Evolutionary conservation across 2,888 invertebrate genomes (phyloP), one percentile per base, ranked within the genome.

Genomic region (Protophormia terraenovae): DNA sequence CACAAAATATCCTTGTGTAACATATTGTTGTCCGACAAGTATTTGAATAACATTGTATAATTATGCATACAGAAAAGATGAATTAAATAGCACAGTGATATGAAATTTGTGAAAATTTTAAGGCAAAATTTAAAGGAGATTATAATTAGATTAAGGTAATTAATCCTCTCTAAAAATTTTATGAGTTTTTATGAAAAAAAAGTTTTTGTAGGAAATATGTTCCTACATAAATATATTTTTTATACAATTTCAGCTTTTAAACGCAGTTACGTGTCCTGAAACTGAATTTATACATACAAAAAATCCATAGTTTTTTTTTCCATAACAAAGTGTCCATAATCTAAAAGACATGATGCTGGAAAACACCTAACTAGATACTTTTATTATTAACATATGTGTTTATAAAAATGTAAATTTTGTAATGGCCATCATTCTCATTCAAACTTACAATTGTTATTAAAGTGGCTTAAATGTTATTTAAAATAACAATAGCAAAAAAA

Each of bases 1-100:
- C 76, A 77, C 55, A 77, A 58, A 58, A 32, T 55, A 67, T 58
- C 8, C 29, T 53, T 76, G 32, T 76, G 45, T 32, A 45, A 77
- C 45, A 67, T 45, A 67, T 58, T 47, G 55, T 22, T 67, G 60
- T 47, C 45, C 41, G 14, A 41, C 8, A 14, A 41, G 41, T 22
- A 14, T 53, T 53, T 53, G 53, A 10, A 16, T 24, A 38, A 24
- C 14, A 5, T 55, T 16, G 16, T 10, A 58, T 38, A 66, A 58
- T 58, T 67, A 41, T 38, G 27, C 14, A 55, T 16, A 32, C 12
- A 77, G 41, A 6, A 19, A 3, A 12, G 60, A 1, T 19, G 0
- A 35, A 32, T 16, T 60, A 60, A 60, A 24, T 14, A 53, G 53
- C 22, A 53, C 5, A 12, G 14, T 32, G 32, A 32, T 5, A 5